Base-by-base conservation (phyloP, 35 echinoderm and acorn worm genomes). In the Eucidaris tribuloides region DNA sequence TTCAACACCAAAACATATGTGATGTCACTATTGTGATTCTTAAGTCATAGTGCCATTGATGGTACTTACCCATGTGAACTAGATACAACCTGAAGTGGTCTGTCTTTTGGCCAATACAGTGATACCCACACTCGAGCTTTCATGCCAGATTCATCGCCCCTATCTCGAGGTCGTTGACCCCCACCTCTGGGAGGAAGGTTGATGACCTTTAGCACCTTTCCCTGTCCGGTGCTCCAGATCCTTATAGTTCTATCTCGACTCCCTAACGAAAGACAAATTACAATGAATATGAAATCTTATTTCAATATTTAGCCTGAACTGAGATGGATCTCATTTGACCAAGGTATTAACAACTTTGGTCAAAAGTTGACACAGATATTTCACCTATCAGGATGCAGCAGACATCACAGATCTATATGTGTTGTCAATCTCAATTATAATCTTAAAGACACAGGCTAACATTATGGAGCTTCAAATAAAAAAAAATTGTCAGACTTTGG, bases 11-110 rank as follows among this genome's bases (percentile, higher is more conserved):
- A 76, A 9, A 43, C 5, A 76, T 43, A 31, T 6, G 11, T 23
- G 42, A 14, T 27, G 14, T 7, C 11, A 55, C 50, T 22, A 13
- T 14, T 13, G 22, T 22, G 13, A 55, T 14, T 14, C 50, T 14
- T 55, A 14, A 22, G 13, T 13, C 13, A 55, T 55, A 14, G 13
- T 55, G 50, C 50, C 13, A 55, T 55, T 13, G 13, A 2, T 58
- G 20, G 43, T 55, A 84, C 74, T 88, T 81, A 97, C 94, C 90
- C 82, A 83, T 93, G 82, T 22, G 94, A 93, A 54, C 86, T 93
- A 48, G 90, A 90, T 24, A 99, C 31, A 40, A 99, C 85, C 32
- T 89, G 62, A 25, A 57, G 78, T 7, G 91, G 86, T 42, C 25
- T 64, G 61, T 88, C 76, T 5, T 82, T 39, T 7, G 91, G 87